These are phyloP conservation scores for Ginglymostoma cirratum DNA, from an alignment of 2,113 vertebrate species.

Conservation along the genomic window DNA sequence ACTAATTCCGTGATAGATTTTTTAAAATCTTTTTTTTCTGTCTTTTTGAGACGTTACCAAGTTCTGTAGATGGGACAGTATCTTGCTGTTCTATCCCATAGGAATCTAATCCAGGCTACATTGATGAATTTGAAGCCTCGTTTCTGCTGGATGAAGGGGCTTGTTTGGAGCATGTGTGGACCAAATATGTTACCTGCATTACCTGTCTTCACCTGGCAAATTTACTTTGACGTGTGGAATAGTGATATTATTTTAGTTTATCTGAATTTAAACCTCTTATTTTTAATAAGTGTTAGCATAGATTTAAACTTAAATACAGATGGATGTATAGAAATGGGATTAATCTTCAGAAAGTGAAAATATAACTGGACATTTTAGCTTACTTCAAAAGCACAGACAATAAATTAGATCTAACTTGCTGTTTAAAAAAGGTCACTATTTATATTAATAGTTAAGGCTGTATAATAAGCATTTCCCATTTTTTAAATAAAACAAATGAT, in stretches of 20 bases:
- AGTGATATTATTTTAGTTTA: not conserved
- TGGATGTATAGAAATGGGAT: not conserved
- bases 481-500: not conserved
- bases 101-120: not conserved
- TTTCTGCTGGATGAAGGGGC: not conserved
- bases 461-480: not conserved
- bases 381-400: not conserved
- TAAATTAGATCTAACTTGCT: too few relatives aligned
- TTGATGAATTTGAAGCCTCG: not conserved
- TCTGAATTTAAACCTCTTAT: not conserved
- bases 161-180: not conserved
- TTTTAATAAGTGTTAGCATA: not conserved
- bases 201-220: not conserved
- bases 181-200: not conserved
- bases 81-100: not conserved
- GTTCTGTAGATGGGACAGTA: not conserved
- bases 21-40: not conserved
- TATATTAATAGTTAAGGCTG: not conserved
- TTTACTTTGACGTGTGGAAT: not conserved
- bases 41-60: not conserved
- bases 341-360: constrained; percentile 8
- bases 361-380: not conserved
- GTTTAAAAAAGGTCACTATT: not conserved
- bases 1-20: not conserved
- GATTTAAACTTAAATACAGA: not conserved